phyloP scores from a whole-genome alignment of 2,797 vertebrate genomes.

The Selene dorsalis region DNA sequence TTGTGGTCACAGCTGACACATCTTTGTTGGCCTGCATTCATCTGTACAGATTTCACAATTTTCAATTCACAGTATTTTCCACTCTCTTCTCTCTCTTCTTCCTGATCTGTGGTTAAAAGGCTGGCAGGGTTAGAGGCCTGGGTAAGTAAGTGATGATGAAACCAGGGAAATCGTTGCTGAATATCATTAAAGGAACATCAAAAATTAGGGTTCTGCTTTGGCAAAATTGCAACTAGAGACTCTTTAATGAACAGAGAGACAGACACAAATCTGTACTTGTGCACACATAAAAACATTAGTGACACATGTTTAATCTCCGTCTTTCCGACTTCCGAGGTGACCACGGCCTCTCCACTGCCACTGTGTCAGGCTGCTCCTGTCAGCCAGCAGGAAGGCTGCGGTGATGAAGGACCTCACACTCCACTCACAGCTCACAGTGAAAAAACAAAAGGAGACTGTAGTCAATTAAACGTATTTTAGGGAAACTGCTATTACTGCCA shows the following conservation, averaged over 20 bases:
- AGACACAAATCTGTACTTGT: slow-evolving; percentile 8
- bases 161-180: slow-evolving; percentile 49
- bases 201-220: slow-evolving; percentile 27
- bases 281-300: slow-evolving; percentile 18
- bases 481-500: slow-evolving; percentile 68
- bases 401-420: slow-evolving; percentile 58
- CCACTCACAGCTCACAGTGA: slow-evolving; percentile 36
- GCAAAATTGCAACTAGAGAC: slow-evolving; percentile 24
- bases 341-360: slow-evolving; percentile 39
- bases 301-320: slow-evolving; percentile 19
- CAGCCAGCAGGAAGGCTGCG: slow-evolving; percentile 35
- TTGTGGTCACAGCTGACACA: slow-evolving; percentile 49
- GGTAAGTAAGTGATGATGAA: slow-evolving; percentile 52
- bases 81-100: slow-evolving; percentile 54
- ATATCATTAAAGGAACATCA: slow-evolving; percentile 52
- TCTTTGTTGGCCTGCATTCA: slow-evolving; percentile 42
- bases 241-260: slow-evolving; percentile 4
- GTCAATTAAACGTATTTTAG: slow-evolving; percentile 71
- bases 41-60: slow-evolving; percentile 32
- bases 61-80: slow-evolving; percentile 56
- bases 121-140: slow-evolving; percentile 26
- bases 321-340: not conserved
- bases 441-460: slow-evolving; percentile 36
- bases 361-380: slow-evolving; percentile 53
- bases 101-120: slow-evolving; percentile 58